Evolutionary conservation across 2,888 invertebrate species (phyloP).

Genomic region (Folsomia candida): DNA sequence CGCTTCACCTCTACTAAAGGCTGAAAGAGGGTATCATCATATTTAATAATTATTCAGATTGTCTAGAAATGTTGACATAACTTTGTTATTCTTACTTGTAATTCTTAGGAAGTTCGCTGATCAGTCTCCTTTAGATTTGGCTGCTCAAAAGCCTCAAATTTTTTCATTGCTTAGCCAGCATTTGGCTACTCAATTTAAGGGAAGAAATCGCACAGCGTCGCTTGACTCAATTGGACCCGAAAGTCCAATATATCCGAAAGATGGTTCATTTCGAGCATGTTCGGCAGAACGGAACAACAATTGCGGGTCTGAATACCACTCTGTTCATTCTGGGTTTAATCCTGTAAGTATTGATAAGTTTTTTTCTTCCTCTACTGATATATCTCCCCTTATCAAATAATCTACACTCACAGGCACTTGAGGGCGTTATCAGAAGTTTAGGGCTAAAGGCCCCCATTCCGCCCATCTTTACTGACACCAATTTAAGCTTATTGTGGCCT

Average conservation of each 20-base stretch:
- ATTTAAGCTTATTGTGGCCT: conserved; percentile 61
- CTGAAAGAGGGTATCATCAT: conserved; percentile 57
- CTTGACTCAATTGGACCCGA: conserved; percentile 50
- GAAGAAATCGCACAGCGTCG: conserved; percentile 40
- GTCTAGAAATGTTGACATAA: neutral
- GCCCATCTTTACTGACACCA: conserved; percentile 55
- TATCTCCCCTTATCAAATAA: neutral
- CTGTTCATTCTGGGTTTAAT: conserved; percentile 48
- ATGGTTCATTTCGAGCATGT: conserved; percentile 31
- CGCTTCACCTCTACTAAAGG: conserved; percentile 60
- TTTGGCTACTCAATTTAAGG: conserved; percentile 46
- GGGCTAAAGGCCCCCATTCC: conserved; percentile 53
- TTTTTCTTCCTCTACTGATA: neutral
- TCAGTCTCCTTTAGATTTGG: conserved; percentile 55
- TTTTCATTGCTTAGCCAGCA: conserved; percentile 51
- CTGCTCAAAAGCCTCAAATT: conserved; percentile 54
- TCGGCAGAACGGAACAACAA: conserved; percentile 23
- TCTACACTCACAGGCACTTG: conserved; percentile 33
- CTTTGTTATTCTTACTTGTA: neutral
- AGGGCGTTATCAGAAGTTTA: conserved; percentile 48
- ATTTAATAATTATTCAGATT: neutral
- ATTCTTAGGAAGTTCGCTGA: conserved; percentile 54
- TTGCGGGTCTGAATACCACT: conserved; percentile 37
- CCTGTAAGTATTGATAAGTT: conserved; percentile 28
- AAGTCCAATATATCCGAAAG: conserved; percentile 46